These are phyloP conservation scores for Tichodroma muraria DNA, from an alignment of 2,113 vertebrate species.

Conservation along the genomic window DNA sequence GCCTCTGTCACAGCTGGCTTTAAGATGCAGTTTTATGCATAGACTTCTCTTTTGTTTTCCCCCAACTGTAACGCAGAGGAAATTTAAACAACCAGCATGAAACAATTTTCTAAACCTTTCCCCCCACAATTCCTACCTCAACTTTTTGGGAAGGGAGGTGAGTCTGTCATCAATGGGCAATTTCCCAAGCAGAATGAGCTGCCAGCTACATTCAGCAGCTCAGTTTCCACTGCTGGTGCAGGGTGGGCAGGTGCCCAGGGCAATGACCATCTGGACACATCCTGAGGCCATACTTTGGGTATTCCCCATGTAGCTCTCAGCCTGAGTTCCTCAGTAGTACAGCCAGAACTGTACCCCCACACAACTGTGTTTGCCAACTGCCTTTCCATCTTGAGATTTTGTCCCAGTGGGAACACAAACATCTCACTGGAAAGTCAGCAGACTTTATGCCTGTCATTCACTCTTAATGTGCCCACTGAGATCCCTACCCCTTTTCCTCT, in stretches of 20 bases:
- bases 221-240: not conserved
- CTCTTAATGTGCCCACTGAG: not conserved
- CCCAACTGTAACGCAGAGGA: not conserved
- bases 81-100: slow-evolving; percentile 25
- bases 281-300: not conserved
- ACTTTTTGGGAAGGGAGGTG: not conserved
- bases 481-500: not conserved
- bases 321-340: not conserved
- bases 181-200: not conserved
- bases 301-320: not conserved
- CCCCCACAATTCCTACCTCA: not conserved
- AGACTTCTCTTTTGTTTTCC: not conserved
- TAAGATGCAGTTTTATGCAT: not conserved
- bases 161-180: not conserved
- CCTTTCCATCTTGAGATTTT: not conserved
- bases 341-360: not conserved
- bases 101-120: not conserved
- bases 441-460: not conserved
- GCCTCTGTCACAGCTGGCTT: slow-evolving; percentile 19
- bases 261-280: not conserved
- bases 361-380: not conserved
- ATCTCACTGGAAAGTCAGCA: not conserved
- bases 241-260: not conserved
- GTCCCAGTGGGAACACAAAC: not conserved
- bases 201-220: not conserved